Conservation (phyloP, 2,113 vertebrate species). For the Cervus canadensis region DNA sequence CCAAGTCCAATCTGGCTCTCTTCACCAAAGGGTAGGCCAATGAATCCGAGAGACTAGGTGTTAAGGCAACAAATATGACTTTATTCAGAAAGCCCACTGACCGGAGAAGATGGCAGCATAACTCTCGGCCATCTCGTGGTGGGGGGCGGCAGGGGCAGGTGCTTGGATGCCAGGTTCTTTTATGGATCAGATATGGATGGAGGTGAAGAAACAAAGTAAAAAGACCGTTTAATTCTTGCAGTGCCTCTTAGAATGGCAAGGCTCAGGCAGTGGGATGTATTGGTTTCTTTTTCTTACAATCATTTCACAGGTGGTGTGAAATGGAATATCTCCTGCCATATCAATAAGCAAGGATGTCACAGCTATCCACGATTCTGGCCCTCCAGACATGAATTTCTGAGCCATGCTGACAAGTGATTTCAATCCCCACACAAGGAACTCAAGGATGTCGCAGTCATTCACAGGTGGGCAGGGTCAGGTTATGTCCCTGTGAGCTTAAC, state of each 20-base stretch:
- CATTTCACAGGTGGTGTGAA: not conserved
- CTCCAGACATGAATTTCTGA: not conserved
- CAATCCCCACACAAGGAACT: not conserved
- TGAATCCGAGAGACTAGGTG: not conserved
- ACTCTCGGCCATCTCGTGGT: not conserved
- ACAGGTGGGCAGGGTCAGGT: not conserved
- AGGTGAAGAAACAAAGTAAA: not conserved
- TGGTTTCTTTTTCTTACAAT: not conserved
- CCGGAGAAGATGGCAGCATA: not conserved
- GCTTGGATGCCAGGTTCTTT: not conserved
- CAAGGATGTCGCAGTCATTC: not conserved
- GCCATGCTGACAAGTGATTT: not conserved
- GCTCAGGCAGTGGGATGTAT: not conserved
- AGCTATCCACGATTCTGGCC: not conserved
- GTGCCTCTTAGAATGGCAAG: not conserved
- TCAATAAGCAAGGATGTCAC: not conserved
- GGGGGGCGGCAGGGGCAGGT: rapidly evolving
- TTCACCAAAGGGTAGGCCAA: not conserved
- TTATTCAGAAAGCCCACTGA: not conserved
- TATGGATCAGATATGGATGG: not conserved
- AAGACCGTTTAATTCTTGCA: not conserved
- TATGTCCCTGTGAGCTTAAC: not conserved
- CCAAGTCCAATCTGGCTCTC: not conserved
- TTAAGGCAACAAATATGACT: not conserved
- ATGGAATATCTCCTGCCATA: not conserved